phyloP scores from a whole-genome alignment of 2,113 vertebrate species.

The Ifrita kowaldi region DNA sequence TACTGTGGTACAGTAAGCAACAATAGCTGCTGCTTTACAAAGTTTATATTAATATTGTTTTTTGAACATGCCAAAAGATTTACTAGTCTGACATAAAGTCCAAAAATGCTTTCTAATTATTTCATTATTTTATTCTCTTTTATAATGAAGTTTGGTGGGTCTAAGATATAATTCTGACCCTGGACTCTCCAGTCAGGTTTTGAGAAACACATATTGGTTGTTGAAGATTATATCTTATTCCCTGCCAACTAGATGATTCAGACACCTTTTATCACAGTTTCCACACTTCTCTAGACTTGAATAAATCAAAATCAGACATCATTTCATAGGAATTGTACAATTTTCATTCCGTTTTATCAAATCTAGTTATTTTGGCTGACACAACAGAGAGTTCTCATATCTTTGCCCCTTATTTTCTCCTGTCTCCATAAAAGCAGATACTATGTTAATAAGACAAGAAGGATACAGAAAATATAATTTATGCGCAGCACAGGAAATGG shows the following conservation, averaged over 20 bases:
- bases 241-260: background rate
- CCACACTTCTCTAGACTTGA: background rate
- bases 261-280: background rate
- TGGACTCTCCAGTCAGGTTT: background rate
- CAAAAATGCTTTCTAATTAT: background rate
- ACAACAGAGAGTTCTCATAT: background rate
- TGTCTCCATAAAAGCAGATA: background rate
- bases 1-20: background rate
- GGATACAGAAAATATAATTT: background rate
- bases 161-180: background rate
- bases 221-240: background rate
- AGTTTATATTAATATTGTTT: slow-evolving; percentile 20
- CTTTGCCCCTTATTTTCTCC: background rate
- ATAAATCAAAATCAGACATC: background rate
- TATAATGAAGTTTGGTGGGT: background rate
- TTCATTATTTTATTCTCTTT: background rate
- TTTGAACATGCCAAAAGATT: slow-evolving; percentile 24
- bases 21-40: slow-evolving; percentile 10
- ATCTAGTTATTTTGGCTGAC: background rate
- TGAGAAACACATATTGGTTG: background rate
- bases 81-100: slow-evolving; percentile 5
- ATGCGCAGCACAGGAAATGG: background rate
- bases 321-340: background rate
- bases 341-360: background rate
- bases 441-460: background rate